Percentiles rank a stretch among this genome's conserved stretches.
These are phyloP conservation scores for Gephyroberyx darwinii DNA, from an alignment of 2,797 vertebrate genomes.

Conservation along the genomic window DNA sequence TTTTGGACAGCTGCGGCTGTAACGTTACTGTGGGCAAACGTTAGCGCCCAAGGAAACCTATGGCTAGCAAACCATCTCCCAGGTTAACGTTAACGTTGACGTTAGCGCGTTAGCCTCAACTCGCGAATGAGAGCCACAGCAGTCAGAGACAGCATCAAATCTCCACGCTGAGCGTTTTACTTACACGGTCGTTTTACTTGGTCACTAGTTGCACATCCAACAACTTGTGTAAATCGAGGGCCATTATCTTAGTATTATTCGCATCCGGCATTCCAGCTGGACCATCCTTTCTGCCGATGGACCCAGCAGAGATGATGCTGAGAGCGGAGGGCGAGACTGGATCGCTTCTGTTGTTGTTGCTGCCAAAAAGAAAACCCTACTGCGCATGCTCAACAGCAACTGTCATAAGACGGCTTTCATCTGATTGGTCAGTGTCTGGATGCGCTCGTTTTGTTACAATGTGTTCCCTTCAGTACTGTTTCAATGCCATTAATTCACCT, in stretches of 20 bases:
- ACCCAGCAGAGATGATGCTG: constrained; percentile 57
- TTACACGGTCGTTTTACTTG: constrained; percentile 69
- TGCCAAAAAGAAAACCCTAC: constrained; percentile 50
- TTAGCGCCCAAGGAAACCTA: constrained; percentile 45
- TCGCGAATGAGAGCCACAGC: constrained; percentile 20
- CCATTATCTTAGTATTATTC: constrained; percentile 67
- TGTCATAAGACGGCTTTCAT: constrained; percentile 37
- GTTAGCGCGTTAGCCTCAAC: constrained; percentile 56
- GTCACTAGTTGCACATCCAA: constrained; percentile 45
- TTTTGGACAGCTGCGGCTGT: background rate
- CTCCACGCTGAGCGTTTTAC: constrained; percentile 47
- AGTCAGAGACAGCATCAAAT: constrained; percentile 27
- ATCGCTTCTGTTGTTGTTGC: constrained; percentile 72
- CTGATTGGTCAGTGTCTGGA: constrained; percentile 56
- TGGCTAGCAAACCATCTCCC: constrained; percentile 52
- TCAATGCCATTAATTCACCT: background rate
- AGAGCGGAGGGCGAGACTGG: constrained; percentile 48
- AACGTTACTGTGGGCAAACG: constrained; percentile 4
- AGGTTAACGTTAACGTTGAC: constrained; percentile 53
- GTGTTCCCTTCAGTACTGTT: background rate
- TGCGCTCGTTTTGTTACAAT: constrained; percentile 20
- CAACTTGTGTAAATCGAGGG: constrained; percentile 47
- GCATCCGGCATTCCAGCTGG: constrained; percentile 53
- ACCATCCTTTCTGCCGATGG: constrained; percentile 70
- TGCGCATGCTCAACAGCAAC: constrained; percentile 62